Base-by-base conservation (phyloP, 2,797 vertebrate genomes). In the Brachyrhaphis roseni region DNA sequence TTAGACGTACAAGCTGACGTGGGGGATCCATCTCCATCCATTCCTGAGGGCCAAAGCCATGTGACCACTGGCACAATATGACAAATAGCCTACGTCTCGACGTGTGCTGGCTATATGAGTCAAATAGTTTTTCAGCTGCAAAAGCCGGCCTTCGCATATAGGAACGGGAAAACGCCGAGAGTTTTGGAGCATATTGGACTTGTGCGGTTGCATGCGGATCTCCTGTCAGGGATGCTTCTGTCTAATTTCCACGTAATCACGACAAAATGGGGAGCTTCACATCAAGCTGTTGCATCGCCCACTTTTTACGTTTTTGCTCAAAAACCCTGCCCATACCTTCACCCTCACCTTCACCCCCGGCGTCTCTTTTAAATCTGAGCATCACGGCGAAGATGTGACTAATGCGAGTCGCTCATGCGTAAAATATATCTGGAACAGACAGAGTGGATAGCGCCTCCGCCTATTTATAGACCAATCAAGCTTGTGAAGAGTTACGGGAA, bases 21-120 rank as follows among this genome's bases (percentile, higher is more conserved):
- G 97, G 97, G 66, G 98, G 97, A 98, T 98, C 97, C 97, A 97
- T 98, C 97, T 97, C 97, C 97, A 97, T 98, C 98, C 98, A 97
- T 97, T 96, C 97, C 97, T 96, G 97, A 97, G 97, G 97, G 97
- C 97, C 97, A 97, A 95, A 97, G 97, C 97, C 98, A 99, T 97
- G 98, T 99, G 98, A 98, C 97, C 97, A 96, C 94, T 97, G 97
- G 97, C 96, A 97, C 97, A 98, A 97, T 97, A 97, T 99, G 98
- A 99, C 98, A 98, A 97, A 92, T 95, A 92, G 90, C 90, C 88
- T 92, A 95, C 94, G 93, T 92, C 91, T 93, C 89, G 78, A 80
- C 83, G 91, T 89, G 88, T 91, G 88, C n/a, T 70, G 87, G 82
- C 89, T 90, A 89, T 85, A 93, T 80, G 91, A 93, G 91, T 91